Conservation (phyloP, 2,888 invertebrate species). For the Coenonympha glycerion region DNA sequence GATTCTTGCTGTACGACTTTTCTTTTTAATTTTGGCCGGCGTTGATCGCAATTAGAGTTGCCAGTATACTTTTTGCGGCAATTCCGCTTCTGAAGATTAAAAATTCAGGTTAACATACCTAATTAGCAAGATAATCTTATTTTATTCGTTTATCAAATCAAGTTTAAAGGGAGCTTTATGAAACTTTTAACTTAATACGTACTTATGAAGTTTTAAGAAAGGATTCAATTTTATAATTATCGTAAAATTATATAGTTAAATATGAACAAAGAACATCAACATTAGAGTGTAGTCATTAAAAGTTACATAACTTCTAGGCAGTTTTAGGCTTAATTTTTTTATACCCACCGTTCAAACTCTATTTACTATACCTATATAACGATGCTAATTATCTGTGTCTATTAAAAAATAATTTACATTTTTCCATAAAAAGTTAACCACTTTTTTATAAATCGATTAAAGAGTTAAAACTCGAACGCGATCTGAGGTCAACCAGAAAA, state of each 20-base stretch:
- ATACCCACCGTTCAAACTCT: too few species aligned
- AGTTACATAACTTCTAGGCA: too few species aligned
- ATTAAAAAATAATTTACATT: background rate
- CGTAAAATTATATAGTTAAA: too few species aligned
- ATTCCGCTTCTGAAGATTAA: conserved; percentile 51
- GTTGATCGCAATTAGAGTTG: conserved; percentile 72
- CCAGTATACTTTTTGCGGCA: conserved; percentile 64
- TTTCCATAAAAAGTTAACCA: conserved; percentile 11
- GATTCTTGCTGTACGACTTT: conserved; percentile 72
- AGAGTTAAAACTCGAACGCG: conserved; percentile 48
- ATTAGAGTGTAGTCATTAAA: too few species aligned
- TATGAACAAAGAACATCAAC: too few species aligned
- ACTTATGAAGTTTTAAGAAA: too few species aligned
- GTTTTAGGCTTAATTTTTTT: too few species aligned
- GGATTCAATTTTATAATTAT: too few species aligned
- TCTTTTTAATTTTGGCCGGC: conserved; percentile 72
- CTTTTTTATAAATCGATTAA: conserved; percentile 24
- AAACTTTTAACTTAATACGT: too few species aligned
- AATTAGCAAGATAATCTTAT: conserved; percentile 47
- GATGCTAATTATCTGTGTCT: too few species aligned
- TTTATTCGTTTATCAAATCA: conserved; percentile 29
- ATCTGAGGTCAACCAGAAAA: conserved; percentile 55
- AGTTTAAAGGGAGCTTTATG: background rate
- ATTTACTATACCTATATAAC: too few species aligned
- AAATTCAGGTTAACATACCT: conserved; percentile 45